These are phyloP conservation scores for Aspidiotus destructor DNA, from an alignment of 2,888 invertebrate species.

Conservation along the genomic window DNA sequence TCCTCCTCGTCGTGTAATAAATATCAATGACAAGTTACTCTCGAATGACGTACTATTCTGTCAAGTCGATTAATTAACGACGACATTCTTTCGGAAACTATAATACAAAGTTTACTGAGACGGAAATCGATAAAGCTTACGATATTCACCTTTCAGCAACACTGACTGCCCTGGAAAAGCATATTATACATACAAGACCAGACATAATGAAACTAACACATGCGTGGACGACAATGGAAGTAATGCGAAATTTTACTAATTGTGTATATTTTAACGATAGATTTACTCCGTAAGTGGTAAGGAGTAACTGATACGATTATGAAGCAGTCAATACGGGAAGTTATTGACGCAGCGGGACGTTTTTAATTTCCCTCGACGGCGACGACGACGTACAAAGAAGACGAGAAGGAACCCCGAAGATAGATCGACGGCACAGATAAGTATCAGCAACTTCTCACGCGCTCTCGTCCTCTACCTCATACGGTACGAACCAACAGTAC, in stretches of 20 bases:
- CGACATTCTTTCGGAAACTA: too few relatives aligned
- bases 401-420: slow-evolving; percentile 4
- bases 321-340: background rate
- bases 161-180: too few relatives aligned
- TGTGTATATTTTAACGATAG: slow-evolving; percentile 2
- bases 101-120: too few relatives aligned
- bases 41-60: too few relatives aligned
- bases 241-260: background rate
- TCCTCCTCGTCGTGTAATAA: too few relatives aligned
- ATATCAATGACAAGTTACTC: too few relatives aligned
- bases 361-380: background rate
- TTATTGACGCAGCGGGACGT: slow-evolving; percentile 1
- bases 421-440: slow-evolving; percentile 4
- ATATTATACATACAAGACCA: too few relatives aligned
- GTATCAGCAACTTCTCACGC: slow-evolving; percentile 4
- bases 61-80: too few relatives aligned
- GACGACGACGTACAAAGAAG: background rate
- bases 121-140: too few relatives aligned
- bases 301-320: slow-evolving; percentile 1
- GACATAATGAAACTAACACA: background rate
- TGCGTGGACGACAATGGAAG: background rate
- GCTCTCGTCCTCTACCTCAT: background rate
- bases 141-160: too few relatives aligned
- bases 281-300: slow-evolving; percentile 1
- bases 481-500: background rate